Percentiles rank a stretch among this genome's conserved stretches.
Conservation (phyloP, 2,113 vertebrate species). For the Pedetes capensis region DNA sequence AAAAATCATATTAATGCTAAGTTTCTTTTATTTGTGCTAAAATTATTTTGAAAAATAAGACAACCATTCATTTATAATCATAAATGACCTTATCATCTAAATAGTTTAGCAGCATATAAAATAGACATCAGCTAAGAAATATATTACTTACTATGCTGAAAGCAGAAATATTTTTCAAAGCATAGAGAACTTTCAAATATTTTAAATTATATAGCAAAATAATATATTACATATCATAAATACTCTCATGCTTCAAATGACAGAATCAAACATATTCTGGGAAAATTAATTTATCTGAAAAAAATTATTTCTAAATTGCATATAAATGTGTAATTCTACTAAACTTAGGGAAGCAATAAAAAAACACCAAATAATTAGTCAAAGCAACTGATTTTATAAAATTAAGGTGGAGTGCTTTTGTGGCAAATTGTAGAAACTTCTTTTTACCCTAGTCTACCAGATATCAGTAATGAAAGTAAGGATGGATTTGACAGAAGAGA, state of each 20-base stretch:
- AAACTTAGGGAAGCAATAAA: neutral
- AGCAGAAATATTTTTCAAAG: neutral
- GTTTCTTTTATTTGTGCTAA: neutral
- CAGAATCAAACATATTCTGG: neutral
- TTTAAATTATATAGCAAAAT: neutral
- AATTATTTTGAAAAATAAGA: neutral
- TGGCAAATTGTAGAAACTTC: neutral
- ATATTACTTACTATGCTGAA: neutral
- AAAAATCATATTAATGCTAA: neutral
- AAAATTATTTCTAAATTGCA: conserved; percentile 22
- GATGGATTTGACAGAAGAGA: neutral
- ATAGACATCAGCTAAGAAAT: neutral
- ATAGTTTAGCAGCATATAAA: neutral
- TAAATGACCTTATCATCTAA: neutral
- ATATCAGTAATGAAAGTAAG: neutral
- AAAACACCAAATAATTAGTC: neutral
- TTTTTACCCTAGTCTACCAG: neutral
- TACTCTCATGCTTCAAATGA: neutral
- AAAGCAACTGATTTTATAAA: neutral
- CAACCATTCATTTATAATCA: neutral
- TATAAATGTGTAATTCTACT: neutral
- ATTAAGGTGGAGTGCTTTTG: neutral
- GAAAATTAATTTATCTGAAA: neutral
- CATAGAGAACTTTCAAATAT: neutral
- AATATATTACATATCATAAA: neutral